A percentile compares a stretch with the other conserved stretches of the same genome.
phyloP scores from a whole-genome alignment of 2,797 vertebrate species.

The Sardinella longiceps region DNA sequence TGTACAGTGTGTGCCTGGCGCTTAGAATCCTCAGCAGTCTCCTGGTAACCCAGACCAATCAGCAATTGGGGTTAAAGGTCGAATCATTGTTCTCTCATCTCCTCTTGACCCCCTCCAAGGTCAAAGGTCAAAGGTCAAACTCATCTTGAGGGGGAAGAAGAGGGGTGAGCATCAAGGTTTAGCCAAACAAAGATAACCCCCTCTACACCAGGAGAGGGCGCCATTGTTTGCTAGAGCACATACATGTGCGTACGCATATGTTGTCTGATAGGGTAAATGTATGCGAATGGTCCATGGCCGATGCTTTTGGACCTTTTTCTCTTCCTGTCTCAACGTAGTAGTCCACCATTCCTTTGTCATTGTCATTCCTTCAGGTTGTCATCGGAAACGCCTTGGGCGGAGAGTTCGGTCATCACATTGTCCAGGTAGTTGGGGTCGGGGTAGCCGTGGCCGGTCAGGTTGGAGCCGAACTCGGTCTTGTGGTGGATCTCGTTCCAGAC shows the following conservation, averaged over 20 bases:
- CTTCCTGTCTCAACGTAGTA: no score
- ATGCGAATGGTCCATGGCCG: background rate
- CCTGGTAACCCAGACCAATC: background rate
- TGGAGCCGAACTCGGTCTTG: constrained; percentile 97
- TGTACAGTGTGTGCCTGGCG: background rate
- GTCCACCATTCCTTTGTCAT: background rate
- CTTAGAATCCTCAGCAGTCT: constrained; percentile 1
- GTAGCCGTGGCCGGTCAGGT: constrained; percentile 95
- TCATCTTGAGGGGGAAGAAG: background rate
- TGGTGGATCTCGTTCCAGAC: constrained; percentile 98
- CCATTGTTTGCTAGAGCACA: background rate
- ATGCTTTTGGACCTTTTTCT: background rate
- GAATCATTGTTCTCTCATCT: background rate
- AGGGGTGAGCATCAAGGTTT: background rate
- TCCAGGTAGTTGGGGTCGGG: constrained; percentile 94
- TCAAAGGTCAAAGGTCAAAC: background rate
- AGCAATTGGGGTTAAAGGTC: background rate
- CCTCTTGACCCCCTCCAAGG: background rate
- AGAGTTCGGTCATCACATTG: constrained; percentile 91
- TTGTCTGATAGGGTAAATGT: background rate
- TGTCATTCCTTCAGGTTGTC: constrained; percentile 88
- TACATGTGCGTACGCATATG: background rate
- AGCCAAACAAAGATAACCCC: background rate
- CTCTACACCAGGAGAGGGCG: background rate
- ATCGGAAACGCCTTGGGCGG: constrained; percentile 89